Evolutionary conservation across 2,113 vertebrate genomes (phyloP).

Genomic region (Serranochromis macrocephalus): DNA sequence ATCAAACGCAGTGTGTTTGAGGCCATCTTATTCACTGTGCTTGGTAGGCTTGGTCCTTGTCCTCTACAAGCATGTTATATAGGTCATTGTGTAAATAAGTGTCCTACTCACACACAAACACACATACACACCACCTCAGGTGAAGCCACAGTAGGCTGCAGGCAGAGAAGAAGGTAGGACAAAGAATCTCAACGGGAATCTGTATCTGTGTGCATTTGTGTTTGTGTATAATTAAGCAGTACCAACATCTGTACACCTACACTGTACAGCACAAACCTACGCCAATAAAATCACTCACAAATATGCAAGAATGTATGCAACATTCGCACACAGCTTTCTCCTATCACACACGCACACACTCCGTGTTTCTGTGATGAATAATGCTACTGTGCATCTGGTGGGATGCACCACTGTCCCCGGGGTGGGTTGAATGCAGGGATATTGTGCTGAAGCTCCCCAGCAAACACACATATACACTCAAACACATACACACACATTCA

Average conservation of each 20-base stretch:
- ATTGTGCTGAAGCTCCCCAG: conserved; percentile 48
- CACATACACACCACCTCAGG: not conserved
- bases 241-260: conserved; percentile 9
- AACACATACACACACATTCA: not conserved
- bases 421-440: conserved; percentile 52
- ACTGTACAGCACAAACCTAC: conserved; percentile 2
- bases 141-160: conserved; percentile 34
- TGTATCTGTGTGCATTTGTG: not conserved
- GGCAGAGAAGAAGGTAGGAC: conserved; percentile 30
- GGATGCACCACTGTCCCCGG: conserved; percentile 57
- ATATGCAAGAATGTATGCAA: not conserved
- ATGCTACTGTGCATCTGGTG: conserved; percentile 64
- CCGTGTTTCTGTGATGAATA: conserved; percentile 60
- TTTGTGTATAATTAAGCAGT: not conserved
- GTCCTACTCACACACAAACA: not conserved
- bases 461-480: conserved; percentile 7
- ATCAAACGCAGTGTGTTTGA: not conserved
- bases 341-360: not conserved
- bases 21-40: not conserved
- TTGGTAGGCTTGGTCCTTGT: not conserved
- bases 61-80: conserved; percentile 55
- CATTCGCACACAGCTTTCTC: not conserved
- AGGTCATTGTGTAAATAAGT: conserved; percentile 65
- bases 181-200: conserved; percentile 34
- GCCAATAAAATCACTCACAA: not conserved